These are phyloP conservation scores for Agrotis exclamationis DNA, from an alignment of 2,888 invertebrate genomes.

Conservation along the genomic window DNA sequence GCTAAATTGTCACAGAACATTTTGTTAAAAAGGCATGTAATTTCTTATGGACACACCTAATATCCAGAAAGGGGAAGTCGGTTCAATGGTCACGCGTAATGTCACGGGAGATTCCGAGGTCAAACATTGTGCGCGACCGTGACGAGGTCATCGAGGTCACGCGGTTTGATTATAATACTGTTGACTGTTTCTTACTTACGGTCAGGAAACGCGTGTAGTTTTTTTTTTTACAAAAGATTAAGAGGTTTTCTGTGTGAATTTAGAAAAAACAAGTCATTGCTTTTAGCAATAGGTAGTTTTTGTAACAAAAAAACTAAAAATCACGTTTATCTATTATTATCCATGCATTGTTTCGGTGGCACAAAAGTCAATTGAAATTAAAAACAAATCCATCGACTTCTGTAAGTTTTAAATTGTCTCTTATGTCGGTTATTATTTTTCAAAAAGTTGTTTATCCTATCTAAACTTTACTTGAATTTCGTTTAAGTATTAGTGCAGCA, in stretches of 20 bases:
- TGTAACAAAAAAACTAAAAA: too few species aligned
- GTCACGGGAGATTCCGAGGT: constrained; percentile 57
- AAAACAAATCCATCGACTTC: too few species aligned
- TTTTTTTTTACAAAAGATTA: not conserved
- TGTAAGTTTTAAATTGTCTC: too few species aligned
- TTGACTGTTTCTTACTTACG: constrained; percentile 4
- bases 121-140: constrained; percentile 49
- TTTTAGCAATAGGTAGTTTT: not conserved
- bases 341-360: too few species aligned
- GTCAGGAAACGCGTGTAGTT: not conserved
- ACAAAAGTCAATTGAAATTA: too few species aligned
- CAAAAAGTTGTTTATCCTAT: too few species aligned
- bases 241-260: not conserved
- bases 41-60: constrained; percentile 31
- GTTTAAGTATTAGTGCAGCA: too few species aligned
- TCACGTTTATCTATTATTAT: too few species aligned
- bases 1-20: constrained; percentile 6
- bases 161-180: constrained; percentile 28
- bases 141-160: constrained; percentile 61
- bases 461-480: too few species aligned
- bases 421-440: too few species aligned
- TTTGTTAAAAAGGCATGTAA: constrained; percentile 27
- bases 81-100: constrained; percentile 53
- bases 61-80: constrained; percentile 51
- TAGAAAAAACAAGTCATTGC: not conserved